Evolutionary conservation across 2,797 vertebrate species (phyloP), one percentile per base, ranked within the genome.

Genomic region (Microctenopoma stevenorrisi): DNA sequence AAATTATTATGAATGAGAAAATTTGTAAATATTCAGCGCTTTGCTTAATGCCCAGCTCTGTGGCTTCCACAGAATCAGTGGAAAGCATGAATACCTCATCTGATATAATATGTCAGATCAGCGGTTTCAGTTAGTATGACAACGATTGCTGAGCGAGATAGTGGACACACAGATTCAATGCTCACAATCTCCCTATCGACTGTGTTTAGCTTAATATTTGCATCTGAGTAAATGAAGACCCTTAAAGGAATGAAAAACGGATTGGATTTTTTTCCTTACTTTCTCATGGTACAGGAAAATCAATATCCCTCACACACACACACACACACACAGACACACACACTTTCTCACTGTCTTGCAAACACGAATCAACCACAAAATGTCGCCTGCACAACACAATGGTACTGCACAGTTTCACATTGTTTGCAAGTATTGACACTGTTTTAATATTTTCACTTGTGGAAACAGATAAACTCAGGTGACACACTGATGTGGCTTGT

Each of bases 61-160:
- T 91, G 89, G 83, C 82, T 83, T 88, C 86, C 81, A 76, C 86
- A 74, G 82, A 86, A 89, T 85, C 81, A 51, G 82, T 85, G 75
- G 79, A 88, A 85, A 88, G 88, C 85, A 89, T 88, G 89, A 93
- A 93, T 91, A 88, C 73, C 80, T 89, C 81, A 79, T 91, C 86
- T 91, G 89, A 92, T 93, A 91, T 90, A 88, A 93, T 90, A 92
- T 87, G 87, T 91, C 82, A 91, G 89, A 93, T 94, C 93, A 91
- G 90, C 51, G 86, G 91, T 91, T 90, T 93, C 86, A 87, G 89
- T 92, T 91, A 87, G 89, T 89, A 86, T 89, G 89, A 90, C 88
- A 90, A 78, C 92, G 90, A 93, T 93, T 78, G 84, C 82, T 74
- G 65, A 77, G 75, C 57, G 15, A 83, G 91, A 94, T 90, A 91